Conservation (phyloP, 2,113 vertebrate species). For the Caracal caracal region DNA sequence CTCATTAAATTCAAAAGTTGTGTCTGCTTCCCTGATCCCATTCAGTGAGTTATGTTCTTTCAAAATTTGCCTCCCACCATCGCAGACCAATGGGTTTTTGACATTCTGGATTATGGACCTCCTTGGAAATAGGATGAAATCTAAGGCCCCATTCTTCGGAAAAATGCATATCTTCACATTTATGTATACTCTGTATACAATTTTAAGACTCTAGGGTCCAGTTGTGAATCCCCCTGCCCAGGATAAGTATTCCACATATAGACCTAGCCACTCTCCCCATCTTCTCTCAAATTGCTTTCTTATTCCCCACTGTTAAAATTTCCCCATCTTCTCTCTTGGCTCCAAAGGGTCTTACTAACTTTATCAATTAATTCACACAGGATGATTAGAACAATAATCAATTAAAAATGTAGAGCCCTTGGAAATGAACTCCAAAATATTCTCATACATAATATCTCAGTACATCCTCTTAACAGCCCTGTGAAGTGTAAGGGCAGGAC, state of each 20-base stretch:
- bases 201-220: not conserved
- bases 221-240: not conserved
- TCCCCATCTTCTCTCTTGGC: not conserved
- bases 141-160: not conserved
- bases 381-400: not conserved
- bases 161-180: not conserved
- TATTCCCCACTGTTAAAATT: not conserved
- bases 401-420: not conserved
- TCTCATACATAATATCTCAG: not conserved
- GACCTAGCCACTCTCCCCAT: not conserved
- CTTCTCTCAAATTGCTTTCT: not conserved
- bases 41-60: not conserved
- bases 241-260: not conserved
- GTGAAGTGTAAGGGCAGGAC: not conserved
- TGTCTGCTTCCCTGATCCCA: not conserved
- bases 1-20: not conserved
- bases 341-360: not conserved
- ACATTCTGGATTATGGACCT: not conserved
- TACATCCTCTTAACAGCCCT: not conserved
- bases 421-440: not conserved
- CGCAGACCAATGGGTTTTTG: not conserved
- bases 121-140: not conserved
- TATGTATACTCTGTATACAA: not conserved
- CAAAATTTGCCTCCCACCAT: not conserved
- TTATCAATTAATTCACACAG: not conserved